Evolutionary conservation across 2,888 invertebrate genomes (phyloP).

Genomic region (Aporophyla nigra): DNA sequence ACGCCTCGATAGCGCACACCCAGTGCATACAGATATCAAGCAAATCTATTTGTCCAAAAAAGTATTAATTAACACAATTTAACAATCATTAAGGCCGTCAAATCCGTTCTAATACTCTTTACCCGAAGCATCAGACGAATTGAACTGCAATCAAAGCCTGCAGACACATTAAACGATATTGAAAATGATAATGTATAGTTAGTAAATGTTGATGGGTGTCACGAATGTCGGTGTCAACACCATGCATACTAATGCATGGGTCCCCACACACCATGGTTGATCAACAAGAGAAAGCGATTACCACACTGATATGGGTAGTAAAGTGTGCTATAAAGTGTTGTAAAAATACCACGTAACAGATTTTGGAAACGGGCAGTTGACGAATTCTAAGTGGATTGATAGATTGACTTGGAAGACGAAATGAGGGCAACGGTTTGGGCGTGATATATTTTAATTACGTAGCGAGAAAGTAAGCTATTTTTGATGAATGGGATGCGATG

Average conservation of each 20-base stretch:
- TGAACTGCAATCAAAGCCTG: constrained; percentile 8
- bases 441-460: constrained; percentile 48
- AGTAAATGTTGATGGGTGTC: constrained; percentile 41
- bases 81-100: constrained; percentile 50
- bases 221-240: constrained; percentile 58
- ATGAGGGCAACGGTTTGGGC: constrained; percentile 44
- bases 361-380: constrained; percentile 56
- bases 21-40: constrained; percentile 45
- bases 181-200: constrained; percentile 39
- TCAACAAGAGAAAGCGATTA: constrained; percentile 65
- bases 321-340: constrained; percentile 54
- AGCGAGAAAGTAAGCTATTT: constrained; percentile 46
- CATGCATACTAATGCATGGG: constrained; percentile 69
- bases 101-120: constrained; percentile 44
- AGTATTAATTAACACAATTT: constrained; percentile 41
- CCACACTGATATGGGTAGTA: constrained; percentile 43
- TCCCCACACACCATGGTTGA: constrained; percentile 63
- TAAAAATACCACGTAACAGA: constrained; percentile 57
- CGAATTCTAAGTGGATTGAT: constrained; percentile 54
- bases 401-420: constrained; percentile 40
- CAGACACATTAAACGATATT: constrained; percentile 13
- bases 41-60: constrained; percentile 30
- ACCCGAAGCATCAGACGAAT: background rate
- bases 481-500: constrained; percentile 28
- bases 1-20: constrained; percentile 35